phyloP scores from a whole-genome alignment of 2,113 vertebrate genomes.

The Desmodus rotundus region DNA sequence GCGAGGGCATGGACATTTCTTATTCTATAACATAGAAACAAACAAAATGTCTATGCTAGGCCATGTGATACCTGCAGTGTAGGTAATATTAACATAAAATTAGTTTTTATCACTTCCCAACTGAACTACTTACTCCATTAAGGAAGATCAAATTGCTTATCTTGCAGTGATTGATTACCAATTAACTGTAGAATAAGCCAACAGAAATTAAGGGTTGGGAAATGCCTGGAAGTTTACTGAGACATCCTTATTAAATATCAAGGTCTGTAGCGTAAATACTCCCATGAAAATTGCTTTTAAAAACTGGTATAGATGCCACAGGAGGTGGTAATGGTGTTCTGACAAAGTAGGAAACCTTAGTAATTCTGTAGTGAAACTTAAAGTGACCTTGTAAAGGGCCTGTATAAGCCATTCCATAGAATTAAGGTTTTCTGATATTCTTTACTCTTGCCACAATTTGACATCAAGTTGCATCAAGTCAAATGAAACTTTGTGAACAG shows the following conservation, averaged over 20 bases:
- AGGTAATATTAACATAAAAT: slow-evolving; percentile 66
- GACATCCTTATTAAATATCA: slow-evolving; percentile 74
- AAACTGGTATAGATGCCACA: slow-evolving; percentile 61
- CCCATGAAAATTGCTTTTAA: slow-evolving; percentile 56
- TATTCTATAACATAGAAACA: slow-evolving; percentile 23
- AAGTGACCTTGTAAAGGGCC: slow-evolving; percentile 80
- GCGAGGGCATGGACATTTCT: neutral
- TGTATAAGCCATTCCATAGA: slow-evolving; percentile 70
- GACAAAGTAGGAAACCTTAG: slow-evolving; percentile 66
- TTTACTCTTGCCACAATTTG: slow-evolving; percentile 62
- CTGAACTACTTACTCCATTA: slow-evolving; percentile 62
- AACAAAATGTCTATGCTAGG: neutral
- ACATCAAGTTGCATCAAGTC: slow-evolving; percentile 68
- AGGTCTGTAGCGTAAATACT: slow-evolving; percentile 50
- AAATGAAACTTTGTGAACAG: slow-evolving; percentile 74
- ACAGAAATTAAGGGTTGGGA: slow-evolving; percentile 61
- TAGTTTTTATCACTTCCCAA: slow-evolving; percentile 66
- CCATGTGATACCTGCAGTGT: neutral
- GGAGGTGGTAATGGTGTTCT: slow-evolving; percentile 59
- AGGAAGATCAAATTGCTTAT: slow-evolving; percentile 73
- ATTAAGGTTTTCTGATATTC: slow-evolving; percentile 59
- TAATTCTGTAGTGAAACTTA: slow-evolving; percentile 68
- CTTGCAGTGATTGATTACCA: slow-evolving; percentile 75
- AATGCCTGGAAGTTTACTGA: slow-evolving; percentile 71
- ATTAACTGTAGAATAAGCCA: slow-evolving; percentile 68